Conservation (phyloP, 2,113 vertebrate species). For the Candoia aspera region DNA sequence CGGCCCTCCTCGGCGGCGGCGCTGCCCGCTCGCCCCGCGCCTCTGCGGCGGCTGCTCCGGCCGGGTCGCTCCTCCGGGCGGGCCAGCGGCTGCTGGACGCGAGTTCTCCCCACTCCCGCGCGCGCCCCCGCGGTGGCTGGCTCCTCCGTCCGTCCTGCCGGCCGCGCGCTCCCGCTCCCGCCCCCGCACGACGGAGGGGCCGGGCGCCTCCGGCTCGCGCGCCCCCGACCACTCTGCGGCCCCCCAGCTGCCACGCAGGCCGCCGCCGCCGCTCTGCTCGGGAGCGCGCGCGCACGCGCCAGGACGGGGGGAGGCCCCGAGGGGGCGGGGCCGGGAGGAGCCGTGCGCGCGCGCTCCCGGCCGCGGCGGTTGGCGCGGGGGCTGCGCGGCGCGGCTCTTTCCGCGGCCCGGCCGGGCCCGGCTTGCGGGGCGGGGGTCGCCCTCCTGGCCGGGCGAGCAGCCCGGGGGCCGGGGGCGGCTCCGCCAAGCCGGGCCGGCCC, state of each 20-base stretch:
- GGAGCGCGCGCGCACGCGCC: not conserved
- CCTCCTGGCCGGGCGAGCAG: no score
- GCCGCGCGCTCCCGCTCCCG: not conserved
- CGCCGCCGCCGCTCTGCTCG: not conserved
- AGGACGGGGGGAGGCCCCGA: no score
- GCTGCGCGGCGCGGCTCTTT: no score
- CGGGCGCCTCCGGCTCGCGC: not conserved
- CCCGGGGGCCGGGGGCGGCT: no score
- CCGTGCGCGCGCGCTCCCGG: not conserved
- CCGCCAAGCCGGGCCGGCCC: no score
- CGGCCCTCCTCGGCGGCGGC: not conserved
- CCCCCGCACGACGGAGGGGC: not conserved
- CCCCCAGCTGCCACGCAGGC: slow-evolving; percentile 51
- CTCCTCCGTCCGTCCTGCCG: not conserved
- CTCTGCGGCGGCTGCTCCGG: not conserved
- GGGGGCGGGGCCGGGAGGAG: not conserved
- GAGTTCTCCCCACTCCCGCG: not conserved
- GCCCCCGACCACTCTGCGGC: not conserved
- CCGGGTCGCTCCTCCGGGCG: not conserved
- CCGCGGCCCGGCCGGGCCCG: not conserved
- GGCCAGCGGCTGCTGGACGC: not conserved
- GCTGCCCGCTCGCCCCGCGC: not conserved
- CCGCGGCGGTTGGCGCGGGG: not conserved
- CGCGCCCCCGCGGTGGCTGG: not conserved
- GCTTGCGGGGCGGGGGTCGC: not conserved